phyloP scores from a whole-genome alignment of 2,888 invertebrate species.

The Nephrotoma guestfalica region DNA sequence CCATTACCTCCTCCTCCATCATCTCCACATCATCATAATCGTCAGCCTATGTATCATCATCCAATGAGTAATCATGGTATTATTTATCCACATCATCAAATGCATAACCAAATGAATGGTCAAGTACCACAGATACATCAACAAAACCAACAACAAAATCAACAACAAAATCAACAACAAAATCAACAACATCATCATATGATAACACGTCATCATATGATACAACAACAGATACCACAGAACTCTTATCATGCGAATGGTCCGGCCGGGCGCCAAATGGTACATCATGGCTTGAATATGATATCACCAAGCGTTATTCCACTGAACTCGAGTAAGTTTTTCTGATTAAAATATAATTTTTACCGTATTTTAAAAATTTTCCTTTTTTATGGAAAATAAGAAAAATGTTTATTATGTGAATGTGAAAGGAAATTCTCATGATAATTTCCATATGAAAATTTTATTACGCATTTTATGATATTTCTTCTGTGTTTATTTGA shows the following conservation, averaged over 20 bases:
- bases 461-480: background rate
- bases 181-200: constrained; percentile 9
- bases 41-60: constrained; percentile 23
- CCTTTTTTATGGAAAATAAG: background rate
- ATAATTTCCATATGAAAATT: background rate
- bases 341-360: background rate
- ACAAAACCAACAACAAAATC: constrained; percentile 15
- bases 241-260: constrained; percentile 14
- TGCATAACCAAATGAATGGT: constrained; percentile 18
- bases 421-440: background rate
- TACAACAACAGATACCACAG: constrained; percentile 15
- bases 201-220: constrained; percentile 15
- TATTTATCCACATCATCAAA: constrained; percentile 31
- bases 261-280: constrained; percentile 12
- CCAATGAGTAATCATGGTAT: constrained; percentile 29
- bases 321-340: constrained; percentile 33
- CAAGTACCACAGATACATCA: constrained; percentile 12
- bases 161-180: constrained; percentile 15
- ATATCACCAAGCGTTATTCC: constrained; percentile 29
- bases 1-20: constrained; percentile 20
- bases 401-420: background rate
- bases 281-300: constrained; percentile 14
- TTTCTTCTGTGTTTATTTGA: background rate
- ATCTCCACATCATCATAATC: constrained; percentile 10
- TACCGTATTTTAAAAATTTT: background rate